Base-by-base conservation (phyloP, 1,140 invertebrate genomes). In the Reticulitermes speratus region DNA sequence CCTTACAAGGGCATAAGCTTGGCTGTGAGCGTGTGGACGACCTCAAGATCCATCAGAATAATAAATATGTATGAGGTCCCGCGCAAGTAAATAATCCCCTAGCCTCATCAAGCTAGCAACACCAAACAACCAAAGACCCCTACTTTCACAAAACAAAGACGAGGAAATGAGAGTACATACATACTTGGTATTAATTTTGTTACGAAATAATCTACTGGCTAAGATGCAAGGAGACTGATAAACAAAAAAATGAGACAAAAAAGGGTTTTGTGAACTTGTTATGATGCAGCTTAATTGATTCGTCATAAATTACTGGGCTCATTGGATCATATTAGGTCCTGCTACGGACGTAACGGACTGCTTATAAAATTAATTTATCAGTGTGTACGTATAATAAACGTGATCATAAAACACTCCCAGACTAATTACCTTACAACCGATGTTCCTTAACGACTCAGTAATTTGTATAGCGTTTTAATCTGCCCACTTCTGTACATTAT, bases 61-160 rank as follows among this genome's bases (percentile, higher is more conserved):
- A 65, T 75, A 75, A 75, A 75, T 75, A 75, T 75, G 65, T 75
- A 75, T 75, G 65, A 75, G 65, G 65, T 75, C 65, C 65, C 65
- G 65, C 65, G 8, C 65, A 75, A 11, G 65, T 75, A 75, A 75
- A 75, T 30, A 75, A 75, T 75, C n/a, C 65, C 65, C 14, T 25
- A 5, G n/a, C 65, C 65, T 75, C 65, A 30, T 75, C 65, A 30
- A 8, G n/a, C 65, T 5, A n/a, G 14, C n/a, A 75, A 75, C 65
- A 75, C 25, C 65, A 19, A 75, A 25, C 65, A 30, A n/a, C n/a
- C 65, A n/a, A 65, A 19, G 59, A 12, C 59, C 59, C 9, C 59
- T 65, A 1, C 59, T 12, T 23, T 65, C 59, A 75, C 65, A 75
- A 75, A 75, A 75, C 65, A 30, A 75, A 75, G 65, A 75, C 65